Conservation (phyloP, 53 echinoderm and acorn worm species). For the Pentamera pediparva region DNA sequence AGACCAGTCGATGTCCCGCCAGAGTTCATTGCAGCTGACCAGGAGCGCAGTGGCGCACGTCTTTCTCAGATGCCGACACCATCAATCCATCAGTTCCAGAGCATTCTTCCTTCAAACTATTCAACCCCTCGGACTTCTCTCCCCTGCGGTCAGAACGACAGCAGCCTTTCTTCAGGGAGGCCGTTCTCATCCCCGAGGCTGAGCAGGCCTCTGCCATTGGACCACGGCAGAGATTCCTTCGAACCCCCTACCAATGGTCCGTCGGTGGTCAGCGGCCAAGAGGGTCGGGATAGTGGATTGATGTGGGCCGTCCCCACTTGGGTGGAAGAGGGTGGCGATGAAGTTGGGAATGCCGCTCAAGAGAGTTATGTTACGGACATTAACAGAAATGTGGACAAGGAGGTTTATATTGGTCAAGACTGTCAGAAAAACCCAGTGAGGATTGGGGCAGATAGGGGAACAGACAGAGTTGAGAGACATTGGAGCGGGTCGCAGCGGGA, state of each 20-base stretch:
- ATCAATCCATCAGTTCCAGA: too few species aligned
- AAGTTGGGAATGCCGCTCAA: background rate
- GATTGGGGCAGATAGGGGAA: too few species aligned
- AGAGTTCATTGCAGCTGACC: background rate
- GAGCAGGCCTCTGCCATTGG: background rate
- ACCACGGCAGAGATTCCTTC: background rate
- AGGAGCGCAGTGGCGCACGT: too few species aligned
- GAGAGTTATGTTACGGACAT: too few species aligned
- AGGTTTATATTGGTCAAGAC: background rate
- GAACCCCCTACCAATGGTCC: too few species aligned
- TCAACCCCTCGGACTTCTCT: too few species aligned
- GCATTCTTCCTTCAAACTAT: background rate
- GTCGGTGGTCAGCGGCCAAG: too few species aligned
- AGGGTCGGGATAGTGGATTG: background rate
- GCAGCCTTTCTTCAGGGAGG: background rate
- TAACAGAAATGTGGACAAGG: too few species aligned
- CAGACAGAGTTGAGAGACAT: too few species aligned
- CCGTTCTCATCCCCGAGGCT: background rate
- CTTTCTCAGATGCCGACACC: too few species aligned
- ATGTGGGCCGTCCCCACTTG: slow-evolving; percentile 11
- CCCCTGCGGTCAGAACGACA: background rate
- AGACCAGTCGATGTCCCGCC: slow-evolving; percentile 17
- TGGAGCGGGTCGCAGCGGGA: background rate
- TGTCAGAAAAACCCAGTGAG: too few species aligned
- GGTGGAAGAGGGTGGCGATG: background rate